These are phyloP conservation scores for Enteromius radiatus DNA, from an alignment of 2,797 vertebrate genomes.

Conservation along the genomic window DNA sequence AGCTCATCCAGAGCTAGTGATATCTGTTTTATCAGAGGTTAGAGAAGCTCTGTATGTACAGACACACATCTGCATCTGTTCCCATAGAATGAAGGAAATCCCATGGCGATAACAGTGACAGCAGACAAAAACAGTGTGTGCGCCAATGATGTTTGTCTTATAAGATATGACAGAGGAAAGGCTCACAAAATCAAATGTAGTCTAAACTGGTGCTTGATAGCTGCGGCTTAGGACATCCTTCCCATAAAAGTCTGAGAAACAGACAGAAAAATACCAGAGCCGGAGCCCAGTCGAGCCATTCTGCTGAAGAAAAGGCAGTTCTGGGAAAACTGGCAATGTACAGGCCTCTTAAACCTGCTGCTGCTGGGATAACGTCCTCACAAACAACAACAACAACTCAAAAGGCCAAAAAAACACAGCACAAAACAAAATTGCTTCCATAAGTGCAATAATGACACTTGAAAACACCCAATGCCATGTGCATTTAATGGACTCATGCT, in stretches of 20 bases:
- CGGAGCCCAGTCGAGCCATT: background rate
- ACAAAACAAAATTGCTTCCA: background rate
- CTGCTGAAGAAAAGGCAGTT: background rate
- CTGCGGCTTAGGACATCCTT: constrained; percentile 32
- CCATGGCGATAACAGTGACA: constrained; percentile 23
- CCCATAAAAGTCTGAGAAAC: constrained; percentile 21
- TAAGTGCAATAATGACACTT: background rate
- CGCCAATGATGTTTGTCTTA: constrained; percentile 27
- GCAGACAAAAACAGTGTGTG: constrained; percentile 39
- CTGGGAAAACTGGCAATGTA: background rate
- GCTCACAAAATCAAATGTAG: constrained; percentile 7
- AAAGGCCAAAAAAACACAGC: background rate
- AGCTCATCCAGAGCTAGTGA: background rate
- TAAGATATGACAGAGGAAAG: constrained; percentile 38
- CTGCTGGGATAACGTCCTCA: background rate
- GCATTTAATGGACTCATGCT: background rate
- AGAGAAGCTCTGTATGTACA: constrained; percentile 25
- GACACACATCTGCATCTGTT: constrained; percentile 36
- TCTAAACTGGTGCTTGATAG: constrained; percentile 47
- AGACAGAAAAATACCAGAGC: background rate
- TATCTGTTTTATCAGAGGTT: background rate
- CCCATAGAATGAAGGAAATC: constrained; percentile 52
- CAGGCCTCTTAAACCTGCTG: no score
- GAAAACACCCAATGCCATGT: background rate
- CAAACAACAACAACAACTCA: background rate